Base-by-base conservation (phyloP, 2,113 vertebrate species). In the Eudyptes chrysolophus region DNA sequence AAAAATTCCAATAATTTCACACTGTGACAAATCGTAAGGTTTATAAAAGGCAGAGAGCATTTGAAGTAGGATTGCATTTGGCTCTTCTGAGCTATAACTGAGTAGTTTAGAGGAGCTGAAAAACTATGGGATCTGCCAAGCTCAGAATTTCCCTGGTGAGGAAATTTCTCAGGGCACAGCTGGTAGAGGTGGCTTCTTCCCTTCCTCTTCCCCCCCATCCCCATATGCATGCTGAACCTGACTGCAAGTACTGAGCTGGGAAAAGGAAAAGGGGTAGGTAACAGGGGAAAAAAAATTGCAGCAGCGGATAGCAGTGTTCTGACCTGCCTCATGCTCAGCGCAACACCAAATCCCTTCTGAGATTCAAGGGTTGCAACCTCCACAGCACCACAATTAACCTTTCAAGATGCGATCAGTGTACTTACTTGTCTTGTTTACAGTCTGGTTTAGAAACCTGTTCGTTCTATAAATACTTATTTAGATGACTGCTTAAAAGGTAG, bases 1-100 rank as follows among this genome's bases (percentile, higher is more conserved):
- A 92, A 87, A 93, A 87, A 69, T 87, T 89, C 22, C 84, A 79
- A 0, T 75, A 82, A 84, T 57, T 93, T 96, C 93, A 85, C 84
- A 87, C 77, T 48, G 42, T 91, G 81, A 75, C 48, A 92, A 86
- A 55, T 71, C 9, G 4, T 60, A 79, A 89, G 26, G 48, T 92
- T 76, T 97, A 49, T 78, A 93, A 84, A 94, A 79, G 36, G 49
- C 3, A 0, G 48, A 87, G 36, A 87, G 13, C 16, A 14, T 44
- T 96, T 82, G 36, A 92, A 82, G 57, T 60, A 64, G n/a, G 38
- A 25, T 52, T 66, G 22, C 29, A 14, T 89, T 96, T 94, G 81
- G 81, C 49, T 96, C 70, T 87, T 76, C 74, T 85, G 69, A 81
- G 62, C 24, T 86, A 4, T 62, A 68, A 77, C 38, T 38, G 46